These are phyloP conservation scores for Patella depressa DNA, from an alignment of 2,888 invertebrate genomes.

Conservation along the genomic window DNA sequence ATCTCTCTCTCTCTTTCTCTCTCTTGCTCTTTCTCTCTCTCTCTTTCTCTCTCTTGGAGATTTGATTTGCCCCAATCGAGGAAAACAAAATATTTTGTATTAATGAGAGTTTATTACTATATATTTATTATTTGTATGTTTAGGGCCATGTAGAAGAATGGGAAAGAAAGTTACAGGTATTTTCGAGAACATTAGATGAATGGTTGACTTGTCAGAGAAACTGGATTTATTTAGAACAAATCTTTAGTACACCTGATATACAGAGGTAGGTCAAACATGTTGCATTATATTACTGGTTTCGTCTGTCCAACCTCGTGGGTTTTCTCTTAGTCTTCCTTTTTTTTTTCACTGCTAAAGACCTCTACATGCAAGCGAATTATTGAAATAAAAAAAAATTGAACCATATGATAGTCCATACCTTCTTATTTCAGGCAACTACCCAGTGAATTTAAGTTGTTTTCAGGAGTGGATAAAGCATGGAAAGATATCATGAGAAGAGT, in stretches of 20 bases:
- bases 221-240: constrained; percentile 71
- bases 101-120: neutral
- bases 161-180: constrained; percentile 68
- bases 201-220: constrained; percentile 71
- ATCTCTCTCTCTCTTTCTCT: too few relatives aligned
- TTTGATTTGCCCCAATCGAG: too few relatives aligned
- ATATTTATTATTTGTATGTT: neutral
- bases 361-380: too few relatives aligned
- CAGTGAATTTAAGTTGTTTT: constrained; percentile 67
- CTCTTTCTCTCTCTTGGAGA: too few relatives aligned
- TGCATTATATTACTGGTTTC: too few relatives aligned
- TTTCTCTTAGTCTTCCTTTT: too few relatives aligned
- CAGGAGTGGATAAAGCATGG: constrained; percentile 69
- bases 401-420: too few relatives aligned
- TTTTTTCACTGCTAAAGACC: too few relatives aligned
- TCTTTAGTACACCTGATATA: constrained; percentile 70
- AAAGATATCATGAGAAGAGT: constrained; percentile 70
- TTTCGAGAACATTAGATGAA: constrained; percentile 69
- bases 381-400: too few relatives aligned
- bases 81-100: neutral
- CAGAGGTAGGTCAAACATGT: constrained; percentile 58
- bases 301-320: too few relatives aligned
- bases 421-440: constrained; percentile 63
- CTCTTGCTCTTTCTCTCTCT: too few relatives aligned
- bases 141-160: constrained; percentile 68